phyloP scores from a whole-genome alignment of 2,113 vertebrate genomes.

The Zonotrichia leucophrys region DNA sequence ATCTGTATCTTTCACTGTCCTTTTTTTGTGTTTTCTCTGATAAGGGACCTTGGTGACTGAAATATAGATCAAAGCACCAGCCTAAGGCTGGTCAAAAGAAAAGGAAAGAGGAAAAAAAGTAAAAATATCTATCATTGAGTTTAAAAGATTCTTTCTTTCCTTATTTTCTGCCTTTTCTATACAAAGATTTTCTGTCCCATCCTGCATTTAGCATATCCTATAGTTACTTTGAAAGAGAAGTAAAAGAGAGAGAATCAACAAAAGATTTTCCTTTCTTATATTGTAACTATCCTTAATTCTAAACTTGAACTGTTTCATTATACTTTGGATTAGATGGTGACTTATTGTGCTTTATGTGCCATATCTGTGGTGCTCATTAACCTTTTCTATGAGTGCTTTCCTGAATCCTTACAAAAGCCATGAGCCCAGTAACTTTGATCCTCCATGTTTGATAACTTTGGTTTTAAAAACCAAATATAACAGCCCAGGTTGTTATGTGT shows the following conservation, averaged over 20 bases:
- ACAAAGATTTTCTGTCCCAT: not conserved
- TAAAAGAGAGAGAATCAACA: not conserved
- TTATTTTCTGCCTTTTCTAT: conserved; percentile 18
- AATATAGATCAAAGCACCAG: conserved; percentile 60
- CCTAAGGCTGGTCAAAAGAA: conserved; percentile 42
- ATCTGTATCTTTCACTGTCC: not conserved
- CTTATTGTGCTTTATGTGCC: not conserved
- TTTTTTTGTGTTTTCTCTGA: conserved; percentile 54
- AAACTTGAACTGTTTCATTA: not conserved
- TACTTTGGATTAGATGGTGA: not conserved
- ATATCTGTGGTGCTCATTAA: not conserved
- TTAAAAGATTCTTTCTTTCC: conserved; percentile 1
- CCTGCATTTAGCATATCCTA: not conserved
- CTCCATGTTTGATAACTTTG: not conserved
- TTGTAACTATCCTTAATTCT: not conserved
- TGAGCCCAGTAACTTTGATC: not conserved
- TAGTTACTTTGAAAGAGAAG: not conserved
- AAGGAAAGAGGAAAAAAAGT: not conserved
- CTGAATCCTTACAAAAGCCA: not conserved
- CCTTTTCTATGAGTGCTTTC: not conserved
- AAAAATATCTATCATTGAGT: conserved; percentile 1
- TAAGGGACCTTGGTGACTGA: conserved; percentile 54
- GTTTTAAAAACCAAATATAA: not conserved
- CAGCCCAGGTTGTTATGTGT: not conserved
- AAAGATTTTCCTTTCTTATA: not conserved